phyloP scores from a whole-genome alignment of 2,113 vertebrate species.

The Corythoichthys intestinalis region DNA sequence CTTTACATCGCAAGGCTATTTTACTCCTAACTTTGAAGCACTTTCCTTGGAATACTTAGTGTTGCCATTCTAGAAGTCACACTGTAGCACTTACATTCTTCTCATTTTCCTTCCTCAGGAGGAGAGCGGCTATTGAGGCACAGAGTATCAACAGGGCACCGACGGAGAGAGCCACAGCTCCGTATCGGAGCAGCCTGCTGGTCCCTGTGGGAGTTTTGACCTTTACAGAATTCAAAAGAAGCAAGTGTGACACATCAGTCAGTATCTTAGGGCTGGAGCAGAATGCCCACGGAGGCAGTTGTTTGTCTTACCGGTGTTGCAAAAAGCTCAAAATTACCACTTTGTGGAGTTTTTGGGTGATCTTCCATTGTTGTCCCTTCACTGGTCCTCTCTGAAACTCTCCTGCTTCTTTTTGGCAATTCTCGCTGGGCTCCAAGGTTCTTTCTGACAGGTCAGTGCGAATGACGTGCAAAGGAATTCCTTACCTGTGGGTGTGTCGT shows the following conservation, averaged over 20 bases:
- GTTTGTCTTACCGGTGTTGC: slow-evolving; percentile 75
- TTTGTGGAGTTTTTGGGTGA: slow-evolving; percentile 73
- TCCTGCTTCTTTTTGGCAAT: slow-evolving; percentile 23
- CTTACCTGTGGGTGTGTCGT: slow-evolving; percentile 42
- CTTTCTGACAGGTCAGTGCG: slow-evolving; percentile 36
- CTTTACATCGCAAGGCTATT: too few relatives aligned
- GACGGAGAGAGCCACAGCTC: slow-evolving; percentile 76
- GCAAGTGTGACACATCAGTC: slow-evolving; percentile 11
- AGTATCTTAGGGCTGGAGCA: slow-evolving; percentile 5
- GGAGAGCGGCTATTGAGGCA: slow-evolving; percentile 82
- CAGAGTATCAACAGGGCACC: slow-evolving; percentile 81
- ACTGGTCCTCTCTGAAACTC: slow-evolving; percentile 14
- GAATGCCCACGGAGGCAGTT: slow-evolving; percentile 1
- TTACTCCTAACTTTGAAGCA: background rate
- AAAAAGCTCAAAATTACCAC: slow-evolving; percentile 72
- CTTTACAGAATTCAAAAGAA: slow-evolving; percentile 45
- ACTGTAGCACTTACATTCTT: slow-evolving; percentile 75
- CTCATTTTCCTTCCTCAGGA: slow-evolving; percentile 85
- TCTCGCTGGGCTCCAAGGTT: slow-evolving; percentile 3
- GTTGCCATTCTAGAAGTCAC: background rate
- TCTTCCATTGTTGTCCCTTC: slow-evolving; percentile 69
- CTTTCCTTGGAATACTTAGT: background rate
- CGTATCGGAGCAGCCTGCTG: slow-evolving; percentile 76
- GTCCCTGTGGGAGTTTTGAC: slow-evolving; percentile 69
- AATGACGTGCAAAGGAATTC: slow-evolving; percentile 58